Percentiles rank a stretch among this genome's conserved stretches.
Evolutionary conservation across 1,140 invertebrate species (phyloP).

Genomic region (Aleiodes sp.): DNA sequence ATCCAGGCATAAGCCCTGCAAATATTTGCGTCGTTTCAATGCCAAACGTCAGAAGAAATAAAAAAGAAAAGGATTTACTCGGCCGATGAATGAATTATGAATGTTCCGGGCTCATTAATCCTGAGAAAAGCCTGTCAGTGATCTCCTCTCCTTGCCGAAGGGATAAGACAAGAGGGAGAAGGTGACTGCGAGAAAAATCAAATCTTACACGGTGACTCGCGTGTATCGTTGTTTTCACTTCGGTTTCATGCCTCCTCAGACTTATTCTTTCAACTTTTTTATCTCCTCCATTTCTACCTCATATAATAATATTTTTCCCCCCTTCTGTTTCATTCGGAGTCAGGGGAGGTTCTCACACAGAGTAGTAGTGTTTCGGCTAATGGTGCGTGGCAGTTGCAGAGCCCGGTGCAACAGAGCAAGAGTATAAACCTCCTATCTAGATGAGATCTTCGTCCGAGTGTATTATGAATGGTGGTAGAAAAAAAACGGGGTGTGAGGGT

Average conservation of each 20-base stretch:
- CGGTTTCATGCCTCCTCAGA: conserved; percentile 1
- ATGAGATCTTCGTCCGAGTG: conserved; percentile 63
- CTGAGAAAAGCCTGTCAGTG: neutral
- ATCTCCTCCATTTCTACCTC: conserved; percentile 21
- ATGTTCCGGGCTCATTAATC: conserved; percentile 9
- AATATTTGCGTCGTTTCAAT: too few species aligned
- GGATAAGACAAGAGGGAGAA: neutral
- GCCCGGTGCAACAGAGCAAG: conserved; percentile 48
- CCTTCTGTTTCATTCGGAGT: conserved; percentile 1
- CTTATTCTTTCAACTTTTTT: neutral
- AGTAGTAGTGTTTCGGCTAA: conserved; percentile 44
- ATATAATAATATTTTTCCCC: conserved; percentile 30
- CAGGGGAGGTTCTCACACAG: conserved; percentile 30
- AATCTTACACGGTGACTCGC: conserved; percentile 27
- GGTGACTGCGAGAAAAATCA: conserved; percentile 6
- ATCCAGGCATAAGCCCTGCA: too few species aligned
- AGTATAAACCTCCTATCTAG: conserved; percentile 58
- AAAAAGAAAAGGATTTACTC: neutral
- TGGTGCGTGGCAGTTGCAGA: conserved; percentile 51
- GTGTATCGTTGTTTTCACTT: conserved; percentile 19
- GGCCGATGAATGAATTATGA: conserved; percentile 6
- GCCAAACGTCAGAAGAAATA: neutral
- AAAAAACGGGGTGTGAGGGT: neutral
- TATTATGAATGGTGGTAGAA: neutral
- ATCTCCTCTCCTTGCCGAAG: neutral